Evolutionary conservation across 2,888 invertebrate species (phyloP).

Genomic region (Tachina fera): DNA sequence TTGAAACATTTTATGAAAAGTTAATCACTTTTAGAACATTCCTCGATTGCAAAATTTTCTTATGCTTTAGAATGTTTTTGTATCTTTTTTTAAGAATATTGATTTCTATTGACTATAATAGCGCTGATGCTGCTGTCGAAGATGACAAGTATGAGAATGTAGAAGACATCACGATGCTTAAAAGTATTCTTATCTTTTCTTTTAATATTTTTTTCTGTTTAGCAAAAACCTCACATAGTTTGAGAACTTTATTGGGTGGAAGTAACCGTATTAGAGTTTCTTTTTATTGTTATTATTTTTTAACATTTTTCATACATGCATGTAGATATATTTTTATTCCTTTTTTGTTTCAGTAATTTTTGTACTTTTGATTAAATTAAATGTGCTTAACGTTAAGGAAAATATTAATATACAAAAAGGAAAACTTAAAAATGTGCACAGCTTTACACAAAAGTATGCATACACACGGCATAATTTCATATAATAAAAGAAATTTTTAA

Average conservation of each 20-base stretch:
- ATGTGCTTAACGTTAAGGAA: slow-evolving; percentile 56
- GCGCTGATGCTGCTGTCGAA: not conserved
- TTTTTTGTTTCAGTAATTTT: slow-evolving; percentile 37
- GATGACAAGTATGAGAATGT: not conserved
- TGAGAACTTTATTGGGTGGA: slow-evolving; percentile 55
- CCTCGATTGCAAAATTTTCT: not conserved
- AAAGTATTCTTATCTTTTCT: slow-evolving; percentile 56
- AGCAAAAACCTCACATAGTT: slow-evolving; percentile 24
- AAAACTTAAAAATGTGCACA: not conserved
- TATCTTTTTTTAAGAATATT: slow-evolving; percentile 35
- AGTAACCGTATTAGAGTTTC: slow-evolving; percentile 57
- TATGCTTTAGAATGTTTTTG: not conserved
- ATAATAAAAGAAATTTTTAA: too few species aligned
- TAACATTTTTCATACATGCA: not conserved
- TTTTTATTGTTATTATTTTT: slow-evolving; percentile 26
- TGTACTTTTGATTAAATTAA: slow-evolving; percentile 54
- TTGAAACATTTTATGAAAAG: too few species aligned
- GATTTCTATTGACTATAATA: slow-evolving; percentile 41
- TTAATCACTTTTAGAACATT: not conserved
- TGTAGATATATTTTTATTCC: too few species aligned
- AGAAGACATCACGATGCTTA: not conserved
- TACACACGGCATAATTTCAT: too few species aligned
- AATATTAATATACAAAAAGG: slow-evolving; percentile 39
- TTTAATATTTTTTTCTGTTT: slow-evolving; percentile 34
- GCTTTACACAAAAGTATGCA: not conserved